Conservation (phyloP, 1,140 invertebrate genomes). For the Drosophila littoralis region DNA sequence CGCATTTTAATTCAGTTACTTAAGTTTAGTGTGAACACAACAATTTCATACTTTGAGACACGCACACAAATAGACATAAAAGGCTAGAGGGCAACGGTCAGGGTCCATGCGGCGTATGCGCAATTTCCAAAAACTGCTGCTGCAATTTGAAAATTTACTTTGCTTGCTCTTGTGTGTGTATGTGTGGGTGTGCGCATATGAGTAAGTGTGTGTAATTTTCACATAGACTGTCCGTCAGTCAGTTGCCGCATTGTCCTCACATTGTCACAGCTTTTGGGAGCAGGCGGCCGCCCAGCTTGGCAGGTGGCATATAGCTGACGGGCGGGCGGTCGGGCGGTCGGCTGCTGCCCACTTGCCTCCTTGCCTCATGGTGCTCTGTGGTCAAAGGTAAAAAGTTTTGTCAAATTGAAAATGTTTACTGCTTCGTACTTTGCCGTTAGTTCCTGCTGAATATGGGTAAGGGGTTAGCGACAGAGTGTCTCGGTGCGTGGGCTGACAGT, state of each 20-base stretch:
- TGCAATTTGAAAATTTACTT: constrained; percentile 70
- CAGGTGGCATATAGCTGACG: background rate
- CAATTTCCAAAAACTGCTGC: constrained; percentile 52
- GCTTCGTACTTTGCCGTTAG: constrained; percentile 62
- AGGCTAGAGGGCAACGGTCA: constrained; percentile 3
- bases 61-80: constrained; percentile 21
- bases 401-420: constrained; percentile 83
- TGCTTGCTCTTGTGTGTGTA: constrained; percentile 14
- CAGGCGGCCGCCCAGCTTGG: constrained; percentile 16
- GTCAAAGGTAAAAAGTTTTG: constrained; percentile 83
- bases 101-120: constrained; percentile 40
- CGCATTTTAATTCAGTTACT: constrained; percentile 82
- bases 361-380: constrained; percentile 48
- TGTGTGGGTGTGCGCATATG: constrained; percentile 9
- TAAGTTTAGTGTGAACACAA: constrained; percentile 83
- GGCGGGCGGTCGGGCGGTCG: background rate
- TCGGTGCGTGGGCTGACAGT: constrained; percentile 8
- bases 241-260: constrained; percentile 76
- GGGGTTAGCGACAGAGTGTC: background rate
- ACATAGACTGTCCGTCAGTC: constrained; percentile 56
- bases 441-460: constrained; percentile 7
- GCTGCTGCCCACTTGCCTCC: background rate
- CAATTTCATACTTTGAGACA: constrained; percentile 78
- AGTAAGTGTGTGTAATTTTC: constrained; percentile 50
- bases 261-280: constrained; percentile 55